Conservation (phyloP, 2,888 invertebrate genomes). For the Ophion obscuratus region DNA sequence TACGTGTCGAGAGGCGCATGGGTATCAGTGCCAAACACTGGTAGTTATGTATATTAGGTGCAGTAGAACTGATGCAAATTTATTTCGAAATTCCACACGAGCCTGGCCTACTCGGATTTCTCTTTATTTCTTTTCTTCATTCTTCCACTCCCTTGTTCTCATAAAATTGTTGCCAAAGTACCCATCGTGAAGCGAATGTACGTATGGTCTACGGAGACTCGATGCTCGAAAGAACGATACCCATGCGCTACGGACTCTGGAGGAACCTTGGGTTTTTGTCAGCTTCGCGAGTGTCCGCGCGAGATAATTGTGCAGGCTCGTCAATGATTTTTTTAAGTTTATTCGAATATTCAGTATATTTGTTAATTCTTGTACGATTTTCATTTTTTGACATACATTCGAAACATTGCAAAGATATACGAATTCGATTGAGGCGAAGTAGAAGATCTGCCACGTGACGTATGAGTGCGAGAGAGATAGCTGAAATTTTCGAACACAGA, state of each 20-base stretch:
- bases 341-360: neutral
- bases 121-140: conserved; percentile 21
- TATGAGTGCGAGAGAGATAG: too few relatives aligned
- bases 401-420: too few relatives aligned
- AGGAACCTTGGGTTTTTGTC: neutral
- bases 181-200: conserved; percentile 82
- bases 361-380: too few relatives aligned
- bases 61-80: conserved; percentile 82
- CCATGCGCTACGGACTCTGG: neutral
- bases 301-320: neutral
- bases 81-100: conserved; percentile 80
- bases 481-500: too few relatives aligned
- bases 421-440: too few relatives aligned
- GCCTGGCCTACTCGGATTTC: conserved; percentile 36
- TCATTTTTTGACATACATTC: too few relatives aligned
- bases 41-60: conserved; percentile 81
- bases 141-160: conserved; percentile 57
- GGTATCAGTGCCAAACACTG: conserved; percentile 82
- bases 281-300: neutral
- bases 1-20: conserved; percentile 37
- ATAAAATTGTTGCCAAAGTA: conserved; percentile 81
- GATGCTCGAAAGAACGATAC: conserved; percentile 52
- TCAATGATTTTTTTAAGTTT: neutral
- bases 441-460: too few relatives aligned
- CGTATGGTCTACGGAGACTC: conserved; percentile 65